phyloP scores from a whole-genome alignment of 1,140 invertebrate species.

The Limonius californicus region DNA sequence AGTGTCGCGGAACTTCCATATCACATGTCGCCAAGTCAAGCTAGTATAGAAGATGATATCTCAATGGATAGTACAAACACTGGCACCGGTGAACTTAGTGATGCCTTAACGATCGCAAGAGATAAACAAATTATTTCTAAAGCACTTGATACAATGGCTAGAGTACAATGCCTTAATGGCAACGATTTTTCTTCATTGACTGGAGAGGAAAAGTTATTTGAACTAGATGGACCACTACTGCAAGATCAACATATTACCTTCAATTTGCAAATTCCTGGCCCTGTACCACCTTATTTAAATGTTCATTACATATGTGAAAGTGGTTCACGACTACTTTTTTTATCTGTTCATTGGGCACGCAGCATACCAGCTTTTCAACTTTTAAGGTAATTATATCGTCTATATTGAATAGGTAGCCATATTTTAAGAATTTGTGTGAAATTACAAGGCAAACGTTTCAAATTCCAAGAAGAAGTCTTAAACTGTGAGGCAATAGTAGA shows the following conservation, averaged over 20 bases:
- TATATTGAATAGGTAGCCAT: too few relatives aligned
- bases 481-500: too few relatives aligned
- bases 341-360: constrained; percentile 85
- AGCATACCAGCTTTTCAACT: constrained; percentile 79
- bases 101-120: constrained; percentile 58
- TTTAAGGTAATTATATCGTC: constrained; percentile 55
- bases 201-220: constrained; percentile 40
- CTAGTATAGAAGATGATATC: constrained; percentile 59
- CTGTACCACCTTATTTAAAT: constrained; percentile 77
- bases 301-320: constrained; percentile 91
- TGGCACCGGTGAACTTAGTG: constrained; percentile 55
- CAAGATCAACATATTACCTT: constrained; percentile 69
- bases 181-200: constrained; percentile 31
- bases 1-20: constrained; percentile 33
- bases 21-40: constrained; percentile 43
- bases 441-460: too few relatives aligned
- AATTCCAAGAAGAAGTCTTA: too few relatives aligned
- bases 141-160: constrained; percentile 73
- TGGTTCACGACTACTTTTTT: constrained; percentile 81
- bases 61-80: constrained; percentile 54
- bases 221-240: constrained; percentile 59
- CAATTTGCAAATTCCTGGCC: constrained; percentile 76
- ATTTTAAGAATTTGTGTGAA: too few relatives aligned
- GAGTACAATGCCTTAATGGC: constrained; percentile 46
- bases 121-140: constrained; percentile 68